These are phyloP conservation scores for Drosophila baimaii DNA, from an alignment of 1,140 invertebrate genomes.

Conservation along the genomic window DNA sequence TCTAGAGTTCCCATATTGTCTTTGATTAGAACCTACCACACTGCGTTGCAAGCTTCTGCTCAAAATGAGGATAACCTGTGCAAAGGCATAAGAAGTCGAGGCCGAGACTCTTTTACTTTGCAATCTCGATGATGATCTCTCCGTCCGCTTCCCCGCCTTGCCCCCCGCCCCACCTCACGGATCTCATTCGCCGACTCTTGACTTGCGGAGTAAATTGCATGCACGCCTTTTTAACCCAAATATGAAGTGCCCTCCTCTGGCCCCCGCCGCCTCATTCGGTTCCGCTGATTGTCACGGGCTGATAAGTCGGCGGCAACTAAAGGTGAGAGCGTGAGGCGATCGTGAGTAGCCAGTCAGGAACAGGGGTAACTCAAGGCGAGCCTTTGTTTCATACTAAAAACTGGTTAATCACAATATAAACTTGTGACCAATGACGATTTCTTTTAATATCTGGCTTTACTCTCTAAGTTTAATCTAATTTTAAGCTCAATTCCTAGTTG, in stretches of 20 bases:
- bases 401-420: not conserved
- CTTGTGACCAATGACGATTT: too few relatives aligned
- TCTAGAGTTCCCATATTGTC: not conserved
- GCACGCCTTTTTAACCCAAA: conserved; percentile 79
- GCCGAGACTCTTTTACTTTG: conserved; percentile 19
- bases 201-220: conserved; percentile 67
- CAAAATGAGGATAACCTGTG: not conserved
- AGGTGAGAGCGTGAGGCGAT: conserved; percentile 24
- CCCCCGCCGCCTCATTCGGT: conserved; percentile 2
- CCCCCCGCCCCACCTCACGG: conserved; percentile 5
- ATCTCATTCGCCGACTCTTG: conserved; percentile 4
- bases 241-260: conserved; percentile 41
- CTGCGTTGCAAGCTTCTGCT: not conserved
- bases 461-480: not conserved
- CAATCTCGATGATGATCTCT: conserved; percentile 48
- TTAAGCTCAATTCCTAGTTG: not conserved
- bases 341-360: not conserved
- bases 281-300: conserved; percentile 55
- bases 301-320: conserved; percentile 53
- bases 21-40: not conserved
- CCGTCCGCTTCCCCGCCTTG: not conserved
- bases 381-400: not conserved
- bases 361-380: not conserved
- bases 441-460: not conserved
- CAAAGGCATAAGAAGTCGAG: conserved; percentile 4